These are phyloP conservation scores for Lucinisca nassula DNA, from an alignment of 2,888 invertebrate species.

Conservation along the genomic window DNA sequence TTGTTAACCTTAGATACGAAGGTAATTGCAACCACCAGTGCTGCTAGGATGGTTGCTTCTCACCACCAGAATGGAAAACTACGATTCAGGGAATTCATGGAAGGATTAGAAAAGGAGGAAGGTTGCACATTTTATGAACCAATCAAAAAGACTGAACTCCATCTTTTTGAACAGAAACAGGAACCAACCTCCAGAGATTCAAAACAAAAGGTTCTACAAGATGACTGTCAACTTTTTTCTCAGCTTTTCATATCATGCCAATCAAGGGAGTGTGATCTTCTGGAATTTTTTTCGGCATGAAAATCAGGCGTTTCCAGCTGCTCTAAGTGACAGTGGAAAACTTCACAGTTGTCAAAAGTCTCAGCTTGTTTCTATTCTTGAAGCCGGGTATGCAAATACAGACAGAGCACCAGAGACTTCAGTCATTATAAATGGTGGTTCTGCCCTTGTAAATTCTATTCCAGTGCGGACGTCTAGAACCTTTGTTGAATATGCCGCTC, in stretches of 20 bases:
- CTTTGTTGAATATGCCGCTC: slow-evolving; percentile 60
- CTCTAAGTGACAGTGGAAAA: background rate
- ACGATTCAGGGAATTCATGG: slow-evolving; percentile 19
- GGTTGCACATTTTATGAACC: slow-evolving; percentile 12
- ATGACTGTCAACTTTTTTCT: slow-evolving; percentile 28
- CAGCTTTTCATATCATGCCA: slow-evolving; percentile 32
- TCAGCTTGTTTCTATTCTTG: no score
- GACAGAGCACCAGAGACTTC: slow-evolving; percentile 10
- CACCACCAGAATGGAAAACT: background rate
- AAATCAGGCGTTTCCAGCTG: background rate
- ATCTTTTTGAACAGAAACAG: slow-evolving; percentile 34
- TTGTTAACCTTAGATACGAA: slow-evolving; percentile 25
- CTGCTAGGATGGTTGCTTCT: background rate
- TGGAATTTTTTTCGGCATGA: slow-evolving; percentile 29
- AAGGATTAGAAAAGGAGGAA: background rate
- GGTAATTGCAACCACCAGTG: background rate
- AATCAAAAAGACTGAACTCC: background rate
- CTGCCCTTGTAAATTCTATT: slow-evolving; percentile 62
- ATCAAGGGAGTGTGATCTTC: slow-evolving; percentile 22
- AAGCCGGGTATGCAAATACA: background rate
- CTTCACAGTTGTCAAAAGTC: no score
- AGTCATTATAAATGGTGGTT: slow-evolving; percentile 47
- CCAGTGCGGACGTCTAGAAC: slow-evolving; percentile 33
- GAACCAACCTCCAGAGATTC: background rate
- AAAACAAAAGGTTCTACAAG: background rate